Conservation (phyloP, 2,113 vertebrate species). For the Melanocharis versteri region DNA sequence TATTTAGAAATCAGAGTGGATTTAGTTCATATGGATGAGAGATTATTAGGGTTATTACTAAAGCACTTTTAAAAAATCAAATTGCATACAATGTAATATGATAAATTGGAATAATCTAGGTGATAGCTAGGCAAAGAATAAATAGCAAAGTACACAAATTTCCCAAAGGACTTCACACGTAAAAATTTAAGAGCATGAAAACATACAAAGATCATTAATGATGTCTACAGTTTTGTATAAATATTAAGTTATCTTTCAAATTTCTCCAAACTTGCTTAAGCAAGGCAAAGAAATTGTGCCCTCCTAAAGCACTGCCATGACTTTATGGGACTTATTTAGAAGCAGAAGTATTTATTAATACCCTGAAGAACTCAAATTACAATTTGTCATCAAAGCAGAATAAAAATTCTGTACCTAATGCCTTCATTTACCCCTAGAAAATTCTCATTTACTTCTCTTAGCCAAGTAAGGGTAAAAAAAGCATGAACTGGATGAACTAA, state of each 20-base stretch:
- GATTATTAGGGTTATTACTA: not conserved
- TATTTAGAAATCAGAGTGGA: not conserved
- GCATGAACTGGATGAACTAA: not conserved
- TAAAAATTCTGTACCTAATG: not conserved
- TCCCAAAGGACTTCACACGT: not conserved
- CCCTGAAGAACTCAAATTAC: not conserved
- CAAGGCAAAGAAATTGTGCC: not conserved
- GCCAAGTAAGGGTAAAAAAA: not conserved
- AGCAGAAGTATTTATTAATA: not conserved
- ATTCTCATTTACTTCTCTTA: not conserved
- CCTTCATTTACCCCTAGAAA: not conserved
- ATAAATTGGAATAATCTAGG: not conserved
- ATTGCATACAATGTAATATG: not conserved
- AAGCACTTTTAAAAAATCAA: not conserved
- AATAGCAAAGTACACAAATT: not conserved
- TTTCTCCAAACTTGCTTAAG: not conserved
- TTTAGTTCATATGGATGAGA: not conserved
- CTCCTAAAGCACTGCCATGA: not conserved
- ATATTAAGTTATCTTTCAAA: not conserved
- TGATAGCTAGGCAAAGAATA: not conserved
- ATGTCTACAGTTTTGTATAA: not conserved
- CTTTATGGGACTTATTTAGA: not conserved
- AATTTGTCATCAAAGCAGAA: not conserved
- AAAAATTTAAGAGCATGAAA: not conserved
- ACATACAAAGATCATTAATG: not conserved